phyloP scores from a whole-genome alignment of 92 coral and sea anemone species.

The Porites rus region DNA sequence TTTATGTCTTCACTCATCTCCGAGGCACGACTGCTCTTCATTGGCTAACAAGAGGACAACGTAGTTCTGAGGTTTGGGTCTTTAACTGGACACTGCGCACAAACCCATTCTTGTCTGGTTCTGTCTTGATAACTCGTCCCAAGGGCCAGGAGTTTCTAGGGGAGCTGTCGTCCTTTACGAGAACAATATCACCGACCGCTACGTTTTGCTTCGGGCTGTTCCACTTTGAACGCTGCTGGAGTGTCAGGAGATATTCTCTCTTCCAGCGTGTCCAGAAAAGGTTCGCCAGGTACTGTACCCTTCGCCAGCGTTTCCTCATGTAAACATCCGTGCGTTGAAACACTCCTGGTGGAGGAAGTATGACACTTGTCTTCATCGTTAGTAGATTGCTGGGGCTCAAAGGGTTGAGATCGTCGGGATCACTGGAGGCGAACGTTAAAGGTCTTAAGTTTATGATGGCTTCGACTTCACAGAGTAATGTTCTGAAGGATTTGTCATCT shows the following conservation, averaged over 20 bases:
- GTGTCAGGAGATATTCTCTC: slow-evolving; percentile 53
- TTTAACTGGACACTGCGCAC: slow-evolving; percentile 35
- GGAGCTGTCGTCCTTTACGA: slow-evolving; percentile 29
- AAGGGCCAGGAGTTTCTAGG: slow-evolving; percentile 37
- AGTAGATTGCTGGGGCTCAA: slow-evolving; percentile 63
- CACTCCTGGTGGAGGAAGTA: slow-evolving; percentile 68
- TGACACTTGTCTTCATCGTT: slow-evolving; percentile 57
- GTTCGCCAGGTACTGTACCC: slow-evolving; percentile 58
- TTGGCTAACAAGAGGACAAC: slow-evolving; percentile 38
- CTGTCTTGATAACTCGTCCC: slow-evolving; percentile 23
- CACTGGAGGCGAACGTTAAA: slow-evolving; percentile 43
- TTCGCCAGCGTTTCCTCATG: slow-evolving; percentile 57
- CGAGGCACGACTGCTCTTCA: slow-evolving; percentile 31
- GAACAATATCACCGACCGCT: slow-evolving; percentile 43
- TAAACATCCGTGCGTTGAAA: slow-evolving; percentile 57
- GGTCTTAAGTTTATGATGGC: slow-evolving; percentile 63
- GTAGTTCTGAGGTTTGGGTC: slow-evolving; percentile 42
- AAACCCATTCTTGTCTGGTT: slow-evolving; percentile 39
- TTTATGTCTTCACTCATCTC: neutral
- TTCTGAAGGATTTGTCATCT: slow-evolving; percentile 66
- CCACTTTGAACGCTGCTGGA: slow-evolving; percentile 57
- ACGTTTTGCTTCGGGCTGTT: slow-evolving; percentile 26
- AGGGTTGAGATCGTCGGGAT: slow-evolving; percentile 60
- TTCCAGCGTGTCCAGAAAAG: slow-evolving; percentile 62
- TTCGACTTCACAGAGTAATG: slow-evolving; percentile 59